Conservation (phyloP, 1,140 invertebrate species). For the Drosophila parabipectinata region DNA sequence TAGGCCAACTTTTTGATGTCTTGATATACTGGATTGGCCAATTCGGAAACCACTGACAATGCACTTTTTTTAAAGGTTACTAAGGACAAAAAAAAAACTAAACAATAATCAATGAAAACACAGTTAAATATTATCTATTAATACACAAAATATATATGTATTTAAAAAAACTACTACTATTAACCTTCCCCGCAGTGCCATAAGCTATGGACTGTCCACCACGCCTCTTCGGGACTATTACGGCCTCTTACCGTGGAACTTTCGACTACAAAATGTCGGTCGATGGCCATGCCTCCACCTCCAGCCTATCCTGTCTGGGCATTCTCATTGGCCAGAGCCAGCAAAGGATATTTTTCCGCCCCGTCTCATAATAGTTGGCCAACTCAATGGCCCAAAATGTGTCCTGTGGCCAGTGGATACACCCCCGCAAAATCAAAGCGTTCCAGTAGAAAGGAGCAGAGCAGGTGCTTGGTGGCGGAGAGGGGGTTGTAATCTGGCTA, state of each 20-base stretch:
- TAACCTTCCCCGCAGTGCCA: slow-evolving; percentile 2
- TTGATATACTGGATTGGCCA: slow-evolving; percentile 47
- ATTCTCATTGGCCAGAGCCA: slow-evolving; percentile 56
- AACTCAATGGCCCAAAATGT: slow-evolving; percentile 46
- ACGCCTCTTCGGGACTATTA: slow-evolving; percentile 49
- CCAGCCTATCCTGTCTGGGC: background rate
- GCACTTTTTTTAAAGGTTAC: slow-evolving; percentile 13
- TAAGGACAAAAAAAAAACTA: background rate
- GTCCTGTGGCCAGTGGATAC: background rate
- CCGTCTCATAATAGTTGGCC: slow-evolving; percentile 72
- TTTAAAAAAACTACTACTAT: no score
- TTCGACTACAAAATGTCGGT: slow-evolving; percentile 43
- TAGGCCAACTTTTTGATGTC: slow-evolving; percentile 51
- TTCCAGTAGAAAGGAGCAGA: background rate
- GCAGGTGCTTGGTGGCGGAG: background rate
- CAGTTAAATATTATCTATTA: background rate
- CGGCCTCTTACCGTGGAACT: slow-evolving; percentile 15
- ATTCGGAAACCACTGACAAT: slow-evolving; percentile 41
- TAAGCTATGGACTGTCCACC: slow-evolving; percentile 15
- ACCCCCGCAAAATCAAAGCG: slow-evolving; percentile 4
- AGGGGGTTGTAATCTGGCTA: slow-evolving; percentile 69
- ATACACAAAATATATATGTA: background rate
- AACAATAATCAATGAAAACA: background rate
- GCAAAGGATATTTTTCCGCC: slow-evolving; percentile 29
- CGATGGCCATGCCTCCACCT: slow-evolving; percentile 17